A percentile compares a stretch with the other conserved stretches of the same genome.
These are phyloP conservation scores for Gobiocypris rarus DNA, from an alignment of 2,113 vertebrate genomes.

Conservation along the genomic window DNA sequence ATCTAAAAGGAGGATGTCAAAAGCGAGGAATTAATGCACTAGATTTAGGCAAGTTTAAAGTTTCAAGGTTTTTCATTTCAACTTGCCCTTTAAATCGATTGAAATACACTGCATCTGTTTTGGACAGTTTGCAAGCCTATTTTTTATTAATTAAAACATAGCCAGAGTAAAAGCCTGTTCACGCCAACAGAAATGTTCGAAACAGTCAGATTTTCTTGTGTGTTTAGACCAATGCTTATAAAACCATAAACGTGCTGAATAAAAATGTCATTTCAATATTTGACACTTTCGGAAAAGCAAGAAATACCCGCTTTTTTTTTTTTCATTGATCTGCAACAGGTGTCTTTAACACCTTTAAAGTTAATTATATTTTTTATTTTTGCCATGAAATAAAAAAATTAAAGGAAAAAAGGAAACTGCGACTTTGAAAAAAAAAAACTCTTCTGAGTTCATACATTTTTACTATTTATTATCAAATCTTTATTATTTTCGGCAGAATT, in stretches of 20 bases:
- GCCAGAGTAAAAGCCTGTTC: not conserved
- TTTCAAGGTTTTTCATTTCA: constrained; percentile 5
- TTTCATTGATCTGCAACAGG: not conserved
- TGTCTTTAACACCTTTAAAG: not conserved
- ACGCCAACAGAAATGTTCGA: not conserved
- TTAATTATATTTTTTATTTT: not conserved
- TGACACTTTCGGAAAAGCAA: not conserved
- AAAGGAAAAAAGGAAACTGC: too few species aligned
- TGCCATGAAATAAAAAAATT: too few species aligned
- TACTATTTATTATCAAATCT: too few species aligned
- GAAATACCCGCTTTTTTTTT: too few species aligned
- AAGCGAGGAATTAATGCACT: not conserved
- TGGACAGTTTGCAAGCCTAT: too few species aligned
- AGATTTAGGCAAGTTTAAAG: not conserved
- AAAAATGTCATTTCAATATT: not conserved
- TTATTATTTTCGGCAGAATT: too few species aligned
- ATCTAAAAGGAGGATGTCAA: constrained; percentile 28
- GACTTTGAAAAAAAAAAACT: too few species aligned
- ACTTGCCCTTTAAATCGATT: not conserved
- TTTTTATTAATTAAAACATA: not conserved
- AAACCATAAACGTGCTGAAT: not conserved
- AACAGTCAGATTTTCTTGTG: not conserved
- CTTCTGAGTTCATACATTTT: too few species aligned
- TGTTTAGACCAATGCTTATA: not conserved
- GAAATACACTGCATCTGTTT: too few species aligned